Evolutionary conservation across 2,888 invertebrate genomes (phyloP).

Genomic region (Parnassius mnemosyne): DNA sequence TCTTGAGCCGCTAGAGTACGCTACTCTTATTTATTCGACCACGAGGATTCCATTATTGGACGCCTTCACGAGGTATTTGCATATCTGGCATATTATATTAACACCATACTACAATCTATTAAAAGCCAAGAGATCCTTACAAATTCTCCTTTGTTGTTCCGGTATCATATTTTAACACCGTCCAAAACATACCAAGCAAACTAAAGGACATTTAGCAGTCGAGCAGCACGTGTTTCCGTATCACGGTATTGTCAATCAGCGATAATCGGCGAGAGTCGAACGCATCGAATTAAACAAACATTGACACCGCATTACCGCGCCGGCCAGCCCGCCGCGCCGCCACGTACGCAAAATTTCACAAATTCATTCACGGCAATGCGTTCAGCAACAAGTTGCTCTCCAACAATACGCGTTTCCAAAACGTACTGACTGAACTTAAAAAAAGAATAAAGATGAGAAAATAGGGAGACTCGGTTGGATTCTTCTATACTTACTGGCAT

Average conservation of each 20-base stretch:
- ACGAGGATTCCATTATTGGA: too few relatives aligned
- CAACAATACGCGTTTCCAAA: constrained; percentile 38
- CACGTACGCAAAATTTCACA: constrained; percentile 21
- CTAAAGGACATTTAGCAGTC: neutral
- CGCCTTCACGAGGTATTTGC: too few relatives aligned
- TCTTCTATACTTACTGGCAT: too few relatives aligned
- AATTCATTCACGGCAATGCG: constrained; percentile 18
- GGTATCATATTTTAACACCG: too few relatives aligned
- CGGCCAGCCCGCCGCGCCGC: neutral
- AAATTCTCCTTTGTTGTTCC: too few relatives aligned
- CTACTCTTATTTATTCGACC: too few relatives aligned
- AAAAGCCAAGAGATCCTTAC: too few relatives aligned
- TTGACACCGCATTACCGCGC: constrained; percentile 18
- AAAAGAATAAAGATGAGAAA: too few relatives aligned
- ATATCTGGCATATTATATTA: too few relatives aligned
- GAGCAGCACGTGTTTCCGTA: neutral
- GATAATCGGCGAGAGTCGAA: constrained; percentile 19
- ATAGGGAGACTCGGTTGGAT: too few relatives aligned
- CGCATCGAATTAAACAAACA: constrained; percentile 25
- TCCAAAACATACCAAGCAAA: neutral
- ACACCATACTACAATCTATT: too few relatives aligned
- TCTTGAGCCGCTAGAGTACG: too few relatives aligned
- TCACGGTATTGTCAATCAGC: constrained; percentile 17
- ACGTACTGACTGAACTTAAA: neutral
- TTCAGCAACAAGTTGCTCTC: constrained; percentile 33